Percentiles rank a stretch among this genome's conserved stretches.
phyloP scores from a whole-genome alignment of 30 jellyfish, hydroid and myxozoan genomes.

The Cassiopea andromeda region DNA sequence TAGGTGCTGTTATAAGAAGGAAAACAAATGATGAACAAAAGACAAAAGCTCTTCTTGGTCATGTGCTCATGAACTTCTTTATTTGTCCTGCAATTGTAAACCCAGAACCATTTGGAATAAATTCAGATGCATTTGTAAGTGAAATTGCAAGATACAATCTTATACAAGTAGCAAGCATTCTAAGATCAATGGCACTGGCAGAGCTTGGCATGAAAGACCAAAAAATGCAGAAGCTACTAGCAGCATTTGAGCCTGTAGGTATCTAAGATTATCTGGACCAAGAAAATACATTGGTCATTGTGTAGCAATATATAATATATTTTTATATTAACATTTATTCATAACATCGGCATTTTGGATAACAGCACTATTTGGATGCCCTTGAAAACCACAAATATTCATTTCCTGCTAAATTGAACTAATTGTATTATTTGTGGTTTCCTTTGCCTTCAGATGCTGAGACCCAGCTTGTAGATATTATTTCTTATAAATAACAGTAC shows the following conservation, averaged over 20 bases:
- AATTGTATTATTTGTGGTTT: too few species aligned
- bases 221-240: constrained; percentile 67
- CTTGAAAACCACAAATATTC: too few species aligned
- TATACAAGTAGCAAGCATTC: constrained; percentile 87
- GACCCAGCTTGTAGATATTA: too few species aligned
- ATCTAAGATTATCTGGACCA: neutral
- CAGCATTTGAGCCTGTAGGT: constrained; percentile 83
- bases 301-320: too few species aligned
- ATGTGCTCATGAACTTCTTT: constrained; percentile 82
- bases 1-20: constrained; percentile 29
- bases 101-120: constrained; percentile 97
- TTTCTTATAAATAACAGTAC: too few species aligned
- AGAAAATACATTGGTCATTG: too few species aligned
- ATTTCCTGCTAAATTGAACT: too few species aligned
- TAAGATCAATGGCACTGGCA: constrained; percentile 88
- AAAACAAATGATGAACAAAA: constrained; percentile 68
- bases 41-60: constrained; percentile 87
- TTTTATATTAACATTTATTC: too few species aligned
- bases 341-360: too few species aligned
- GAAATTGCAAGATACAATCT: constrained; percentile 92
- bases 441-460: too few species aligned
- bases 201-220: constrained; percentile 90
- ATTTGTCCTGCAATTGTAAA: constrained; percentile 94
- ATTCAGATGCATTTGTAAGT: constrained; percentile 93
- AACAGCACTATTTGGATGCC: too few species aligned